Evolutionary conservation across 35 echinoderm and acorn worm genomes (phyloP).

Genomic region (Apostichopus parvimensis): DNA sequence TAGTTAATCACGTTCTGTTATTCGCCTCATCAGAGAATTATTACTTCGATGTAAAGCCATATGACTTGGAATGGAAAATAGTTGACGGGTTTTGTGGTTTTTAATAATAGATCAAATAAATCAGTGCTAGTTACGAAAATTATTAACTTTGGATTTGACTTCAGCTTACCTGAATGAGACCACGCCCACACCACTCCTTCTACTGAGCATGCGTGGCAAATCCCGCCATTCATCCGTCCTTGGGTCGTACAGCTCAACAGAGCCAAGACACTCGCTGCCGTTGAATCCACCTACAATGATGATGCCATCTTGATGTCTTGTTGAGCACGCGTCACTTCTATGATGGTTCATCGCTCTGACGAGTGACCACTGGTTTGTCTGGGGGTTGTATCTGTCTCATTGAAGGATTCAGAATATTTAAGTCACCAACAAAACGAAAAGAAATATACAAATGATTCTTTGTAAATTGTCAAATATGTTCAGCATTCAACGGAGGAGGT

Average conservation of each 20-base stretch:
- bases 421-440: not conserved
- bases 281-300: conserved; percentile 97
- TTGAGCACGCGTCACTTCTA: conserved; percentile 87
- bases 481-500: no score
- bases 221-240: conserved; percentile 84
- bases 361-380: conserved; percentile 85
- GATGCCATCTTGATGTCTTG: conserved; percentile 57
- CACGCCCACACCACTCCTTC: conserved; percentile 58
- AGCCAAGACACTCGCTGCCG: conserved; percentile 89
- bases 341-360: conserved; percentile 91
- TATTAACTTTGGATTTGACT: no score
- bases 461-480: no score
- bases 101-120: no score
- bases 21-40: no score
- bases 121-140: no score
- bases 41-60: no score
- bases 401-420: not conserved
- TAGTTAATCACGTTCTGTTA: no score
- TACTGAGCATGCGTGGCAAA: conserved; percentile 78
- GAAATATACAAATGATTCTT: no score
- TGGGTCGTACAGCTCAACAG: conserved; percentile 75
- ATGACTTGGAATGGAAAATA: no score
- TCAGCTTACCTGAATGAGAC: conserved; percentile 48
- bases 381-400: conserved; percentile 69
- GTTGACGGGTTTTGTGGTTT: no score